Conservation (phyloP, 1,140 invertebrate species). For the Oscheius sp. region DNA sequence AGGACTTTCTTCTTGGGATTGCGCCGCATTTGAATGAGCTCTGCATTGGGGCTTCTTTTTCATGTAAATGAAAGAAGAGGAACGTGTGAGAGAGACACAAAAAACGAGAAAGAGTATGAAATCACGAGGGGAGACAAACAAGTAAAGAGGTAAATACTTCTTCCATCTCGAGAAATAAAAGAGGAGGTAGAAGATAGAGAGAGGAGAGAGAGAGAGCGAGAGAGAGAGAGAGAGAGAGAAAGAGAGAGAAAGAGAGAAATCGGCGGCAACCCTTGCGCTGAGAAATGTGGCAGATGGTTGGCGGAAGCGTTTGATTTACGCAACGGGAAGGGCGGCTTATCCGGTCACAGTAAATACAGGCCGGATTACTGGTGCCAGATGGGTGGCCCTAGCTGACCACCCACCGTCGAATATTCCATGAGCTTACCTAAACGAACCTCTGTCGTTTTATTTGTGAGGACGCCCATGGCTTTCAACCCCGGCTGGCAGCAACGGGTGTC, state of each 20-base stretch:
- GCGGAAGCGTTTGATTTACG: constrained; percentile 6
- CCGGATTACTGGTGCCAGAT: background rate
- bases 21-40: background rate
- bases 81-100: no score
- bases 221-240: background rate
- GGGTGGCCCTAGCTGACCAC: background rate
- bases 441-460: no score
- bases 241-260: background rate
- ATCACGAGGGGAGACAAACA: no score
- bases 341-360: background rate
- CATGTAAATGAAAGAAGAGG: background rate
- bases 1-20: no score
- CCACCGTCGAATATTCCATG: no score
- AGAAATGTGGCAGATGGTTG: background rate
- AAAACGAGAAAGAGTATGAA: no score
- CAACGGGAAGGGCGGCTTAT: background rate
- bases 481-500: no score
- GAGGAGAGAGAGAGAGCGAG: background rate
- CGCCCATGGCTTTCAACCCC: no score
- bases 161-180: no score
- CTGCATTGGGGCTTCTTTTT: background rate
- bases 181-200: background rate
- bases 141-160: no score
- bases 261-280: background rate
- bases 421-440: no score